Conservation (phyloP, 2,113 vertebrate genomes). For the Puntigrus tetrazona region DNA sequence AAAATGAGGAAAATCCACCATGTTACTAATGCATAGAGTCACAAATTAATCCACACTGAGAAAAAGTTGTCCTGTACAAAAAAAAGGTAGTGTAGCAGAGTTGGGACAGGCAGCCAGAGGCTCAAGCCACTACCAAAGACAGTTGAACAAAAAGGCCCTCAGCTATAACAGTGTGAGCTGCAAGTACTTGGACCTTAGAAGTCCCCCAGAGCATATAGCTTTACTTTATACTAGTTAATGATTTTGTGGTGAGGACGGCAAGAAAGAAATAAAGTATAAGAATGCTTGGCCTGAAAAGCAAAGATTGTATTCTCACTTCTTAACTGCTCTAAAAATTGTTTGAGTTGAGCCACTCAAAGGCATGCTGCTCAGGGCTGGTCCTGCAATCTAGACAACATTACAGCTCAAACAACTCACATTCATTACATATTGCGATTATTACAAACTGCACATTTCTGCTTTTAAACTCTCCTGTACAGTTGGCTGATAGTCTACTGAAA, state of each 20-base stretch:
- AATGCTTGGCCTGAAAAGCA: not conserved
- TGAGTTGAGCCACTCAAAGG: not conserved
- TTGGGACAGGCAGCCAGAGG: not conserved
- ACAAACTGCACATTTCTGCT: not conserved
- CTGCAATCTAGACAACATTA: not conserved
- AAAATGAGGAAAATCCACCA: not conserved
- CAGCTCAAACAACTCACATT: not conserved
- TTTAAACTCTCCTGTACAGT: not conserved
- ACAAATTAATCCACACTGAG: not conserved
- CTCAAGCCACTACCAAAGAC: not conserved
- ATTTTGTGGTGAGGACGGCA: not conserved
- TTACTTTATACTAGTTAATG: not conserved
- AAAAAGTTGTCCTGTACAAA: not conserved
- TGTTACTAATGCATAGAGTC: not conserved
- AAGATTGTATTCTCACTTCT: not conserved
- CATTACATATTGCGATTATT: not conserved
- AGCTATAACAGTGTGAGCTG: not conserved
- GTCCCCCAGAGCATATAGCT: not conserved
- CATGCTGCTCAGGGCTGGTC: not conserved
- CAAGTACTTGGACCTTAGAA: not conserved
- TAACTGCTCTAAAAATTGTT: not conserved
- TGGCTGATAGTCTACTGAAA: not conserved
- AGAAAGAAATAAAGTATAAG: not conserved
- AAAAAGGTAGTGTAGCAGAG: not conserved
- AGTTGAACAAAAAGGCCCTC: not conserved